Percentiles rank a stretch among this genome's conserved stretches.
Conservation (phyloP, 2,113 vertebrate genomes). For the Rhinogobius similis region DNA sequence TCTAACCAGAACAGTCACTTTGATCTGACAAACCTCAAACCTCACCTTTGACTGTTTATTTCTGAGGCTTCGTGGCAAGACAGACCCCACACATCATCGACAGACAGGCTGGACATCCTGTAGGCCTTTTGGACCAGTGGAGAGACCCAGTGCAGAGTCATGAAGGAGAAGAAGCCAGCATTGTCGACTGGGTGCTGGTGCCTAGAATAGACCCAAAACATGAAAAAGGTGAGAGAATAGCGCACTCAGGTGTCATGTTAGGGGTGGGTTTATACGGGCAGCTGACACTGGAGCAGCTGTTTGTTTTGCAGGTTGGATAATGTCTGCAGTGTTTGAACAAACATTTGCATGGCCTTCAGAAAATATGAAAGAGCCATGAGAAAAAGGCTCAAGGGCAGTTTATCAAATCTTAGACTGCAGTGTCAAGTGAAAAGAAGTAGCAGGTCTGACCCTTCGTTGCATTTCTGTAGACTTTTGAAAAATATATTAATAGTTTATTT, state of each 20-base stretch:
- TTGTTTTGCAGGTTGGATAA: slow-evolving; percentile 56
- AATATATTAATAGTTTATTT: not conserved
- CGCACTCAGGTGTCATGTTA: slow-evolving; percentile 45
- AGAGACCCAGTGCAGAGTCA: slow-evolving; percentile 83
- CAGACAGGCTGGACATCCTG: slow-evolving; percentile 68
- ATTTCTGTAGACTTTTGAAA: not conserved
- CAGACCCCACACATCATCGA: slow-evolving; percentile 80
- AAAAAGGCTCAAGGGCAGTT: slow-evolving; percentile 39
- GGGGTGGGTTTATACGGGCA: slow-evolving; percentile 22
- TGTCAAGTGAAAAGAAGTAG: not conserved
- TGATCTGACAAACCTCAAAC: slow-evolving; percentile 29
- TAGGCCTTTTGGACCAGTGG: slow-evolving; percentile 78
- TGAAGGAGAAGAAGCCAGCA: slow-evolving; percentile 83
- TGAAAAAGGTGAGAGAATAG: slow-evolving; percentile 44
- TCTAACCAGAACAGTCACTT: slow-evolving; percentile 6
- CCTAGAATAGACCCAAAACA: slow-evolving; percentile 60
- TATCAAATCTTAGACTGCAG: slow-evolving; percentile 52
- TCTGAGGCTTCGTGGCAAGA: slow-evolving; percentile 81
- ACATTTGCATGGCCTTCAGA: slow-evolving; percentile 69
- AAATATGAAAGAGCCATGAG: slow-evolving; percentile 66
- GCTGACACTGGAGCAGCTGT: slow-evolving; percentile 36
- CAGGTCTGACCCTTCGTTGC: not conserved
- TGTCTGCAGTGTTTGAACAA: slow-evolving; percentile 71
- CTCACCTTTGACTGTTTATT: slow-evolving; percentile 81
- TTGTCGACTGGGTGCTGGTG: slow-evolving; percentile 86